Base-by-base conservation (phyloP, 2,797 vertebrate genomes). In the Staurois parvus region DNA sequence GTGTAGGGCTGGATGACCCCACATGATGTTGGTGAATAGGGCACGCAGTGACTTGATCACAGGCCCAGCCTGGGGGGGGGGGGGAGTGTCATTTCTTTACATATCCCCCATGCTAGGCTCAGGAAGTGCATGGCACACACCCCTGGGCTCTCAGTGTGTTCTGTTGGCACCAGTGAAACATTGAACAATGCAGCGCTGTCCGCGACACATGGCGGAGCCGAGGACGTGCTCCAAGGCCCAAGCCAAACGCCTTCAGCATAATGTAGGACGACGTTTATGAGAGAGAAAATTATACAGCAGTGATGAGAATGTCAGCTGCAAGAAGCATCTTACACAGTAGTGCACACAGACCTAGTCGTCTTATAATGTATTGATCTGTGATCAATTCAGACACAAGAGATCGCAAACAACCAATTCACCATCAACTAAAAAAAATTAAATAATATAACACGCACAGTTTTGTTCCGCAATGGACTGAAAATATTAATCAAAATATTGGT, bases 241-340 rank as follows among this genome's bases (percentile, higher is more conserved):
- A 68, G 81, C 81, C 72, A 75, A 76, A 13, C 13, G 69, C 62
- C 59, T 34, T 4, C 28, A 45, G 81, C 42, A 19, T 26, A 52
- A 76, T 66, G 66, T 29, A 75, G 56, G 70, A 64, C 1, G 40
- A 30, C 42, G 29, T 45, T 80, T 70, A 70, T 69, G 26, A 29
- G 64, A 32, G 77, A 48, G 28, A 79, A 24, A 72, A 73, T 59
- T 59, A 72, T 9, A 37, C 37, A 10, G 37, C 5, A 62, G 30
- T 62, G 48, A 34, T 59, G 79, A 48, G 42, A 62, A 81, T 72
- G 79, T 81, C 68, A 81, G 45, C 48, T 81, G 52, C 79, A 52
- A 72, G 30, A n/a, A 12, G 45, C 40, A 19, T 32, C 75, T 64
- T 64, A 56, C 75, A 34, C 75, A 32, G 13, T 32, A 8, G 29